Conservation (phyloP, 2,888 invertebrate genomes). For the Apotomis betuletana region DNA sequence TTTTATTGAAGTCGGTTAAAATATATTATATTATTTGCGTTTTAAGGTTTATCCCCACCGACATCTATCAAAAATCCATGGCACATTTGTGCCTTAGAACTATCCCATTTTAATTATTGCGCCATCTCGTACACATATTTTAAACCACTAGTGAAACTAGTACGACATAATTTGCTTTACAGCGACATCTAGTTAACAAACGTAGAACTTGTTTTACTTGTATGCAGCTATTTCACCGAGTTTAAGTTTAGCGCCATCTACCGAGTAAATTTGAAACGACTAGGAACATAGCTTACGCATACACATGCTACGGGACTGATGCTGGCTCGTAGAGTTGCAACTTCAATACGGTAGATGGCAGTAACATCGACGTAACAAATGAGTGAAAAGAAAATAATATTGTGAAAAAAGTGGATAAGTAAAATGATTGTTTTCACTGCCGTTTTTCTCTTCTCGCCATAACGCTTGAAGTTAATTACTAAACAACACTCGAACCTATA, state of each 20-base stretch:
- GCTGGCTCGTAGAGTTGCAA: not conserved
- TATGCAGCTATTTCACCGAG: not conserved
- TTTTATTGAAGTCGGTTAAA: too few relatives aligned
- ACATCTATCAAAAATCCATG: conserved; percentile 1
- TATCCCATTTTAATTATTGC: not conserved
- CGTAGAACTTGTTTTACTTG: not conserved
- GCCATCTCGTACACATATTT: not conserved
- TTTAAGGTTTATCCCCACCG: not conserved
- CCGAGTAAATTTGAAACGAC: not conserved
- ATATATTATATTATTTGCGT: too few relatives aligned
- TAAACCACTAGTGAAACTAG: not conserved
- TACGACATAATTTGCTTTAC: not conserved
- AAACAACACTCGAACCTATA: too few relatives aligned
- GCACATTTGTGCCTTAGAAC: not conserved
- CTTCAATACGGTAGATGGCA: conserved; percentile 6
- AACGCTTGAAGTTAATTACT: too few relatives aligned
- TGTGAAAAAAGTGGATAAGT: too few relatives aligned
- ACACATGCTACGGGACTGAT: not conserved
- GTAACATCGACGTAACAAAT: not conserved
- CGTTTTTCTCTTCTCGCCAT: too few relatives aligned
- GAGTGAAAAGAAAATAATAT: not conserved
- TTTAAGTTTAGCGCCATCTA: conserved; percentile 25
- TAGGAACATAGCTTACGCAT: not conserved
- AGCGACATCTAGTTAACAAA: conserved; percentile 9
- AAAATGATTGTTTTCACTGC: too few relatives aligned